Evolutionary conservation across 35 echinoderm and acorn worm species (phyloP).

Genomic region (Eucidaris tribuloides): DNA sequence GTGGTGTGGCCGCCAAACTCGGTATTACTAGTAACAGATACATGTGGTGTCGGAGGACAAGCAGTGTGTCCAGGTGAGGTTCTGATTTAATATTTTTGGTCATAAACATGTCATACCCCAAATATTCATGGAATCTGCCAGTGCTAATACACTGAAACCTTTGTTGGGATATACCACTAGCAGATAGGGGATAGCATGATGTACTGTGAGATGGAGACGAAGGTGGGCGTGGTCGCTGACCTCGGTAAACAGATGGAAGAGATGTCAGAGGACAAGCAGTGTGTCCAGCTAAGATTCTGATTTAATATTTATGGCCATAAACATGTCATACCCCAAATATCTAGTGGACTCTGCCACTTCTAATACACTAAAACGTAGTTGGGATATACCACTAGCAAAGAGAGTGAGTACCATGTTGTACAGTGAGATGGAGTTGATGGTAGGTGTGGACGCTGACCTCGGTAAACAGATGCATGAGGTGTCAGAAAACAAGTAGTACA

Average conservation of each 20-base stretch:
- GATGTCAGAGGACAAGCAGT: background rate
- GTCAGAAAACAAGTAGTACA: background rate
- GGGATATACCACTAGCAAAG: no score
- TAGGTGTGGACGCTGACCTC: background rate
- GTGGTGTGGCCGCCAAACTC: conserved; percentile 27
- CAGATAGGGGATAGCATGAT: no score
- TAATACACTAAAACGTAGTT: no score
- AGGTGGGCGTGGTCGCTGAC: background rate
- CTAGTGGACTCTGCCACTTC: no score
- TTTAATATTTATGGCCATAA: conserved; percentile 2
- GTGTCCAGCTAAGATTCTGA: background rate
- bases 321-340: background rate
- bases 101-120: background rate
- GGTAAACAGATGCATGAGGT: background rate
- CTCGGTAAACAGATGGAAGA: background rate
- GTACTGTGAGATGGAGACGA: background rate
- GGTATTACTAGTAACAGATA: conserved; percentile 11
- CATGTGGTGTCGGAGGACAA: conserved; percentile 32
- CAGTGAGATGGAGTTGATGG: background rate
- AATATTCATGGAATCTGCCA: no score
- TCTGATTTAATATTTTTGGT: conserved; percentile 18
- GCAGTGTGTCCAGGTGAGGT: conserved; percentile 23
- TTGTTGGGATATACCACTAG: no score
- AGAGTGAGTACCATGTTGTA: no score
- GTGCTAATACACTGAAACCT: no score